Percentiles rank a stretch among this genome's conserved stretches.
Conservation (phyloP, 2,888 invertebrate genomes). For the Pristionchus maxplancki region DNA sequence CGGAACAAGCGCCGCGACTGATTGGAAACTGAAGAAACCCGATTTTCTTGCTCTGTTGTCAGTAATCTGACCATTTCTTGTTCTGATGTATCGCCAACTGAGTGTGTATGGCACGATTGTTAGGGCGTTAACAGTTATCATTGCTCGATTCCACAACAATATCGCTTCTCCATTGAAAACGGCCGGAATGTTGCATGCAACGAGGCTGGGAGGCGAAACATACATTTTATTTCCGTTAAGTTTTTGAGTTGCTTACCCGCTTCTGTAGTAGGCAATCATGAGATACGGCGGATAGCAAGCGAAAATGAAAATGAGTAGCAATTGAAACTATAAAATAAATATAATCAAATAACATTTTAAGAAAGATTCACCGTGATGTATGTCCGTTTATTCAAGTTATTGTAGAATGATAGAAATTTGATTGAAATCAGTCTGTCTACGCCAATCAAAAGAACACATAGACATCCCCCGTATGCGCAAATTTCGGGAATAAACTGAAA, state of each 20-base stretch:
- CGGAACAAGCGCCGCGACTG: background rate
- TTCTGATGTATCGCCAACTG: background rate
- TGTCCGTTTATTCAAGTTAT: background rate
- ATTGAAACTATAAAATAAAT: background rate
- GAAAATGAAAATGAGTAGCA: background rate
- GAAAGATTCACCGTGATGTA: background rate
- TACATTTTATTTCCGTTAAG: too few relatives aligned
- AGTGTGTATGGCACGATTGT: background rate
- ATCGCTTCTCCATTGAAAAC: background rate
- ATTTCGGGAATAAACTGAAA: background rate
- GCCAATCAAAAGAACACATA: background rate
- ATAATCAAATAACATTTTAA: too few relatives aligned
- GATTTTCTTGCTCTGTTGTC: background rate
- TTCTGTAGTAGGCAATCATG: background rate
- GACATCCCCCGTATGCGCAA: background rate
- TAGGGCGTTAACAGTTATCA: background rate
- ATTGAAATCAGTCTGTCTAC: background rate
- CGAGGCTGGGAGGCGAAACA: background rate
- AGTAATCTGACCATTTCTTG: too few relatives aligned
- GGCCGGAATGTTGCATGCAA: background rate
- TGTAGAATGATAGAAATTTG: background rate
- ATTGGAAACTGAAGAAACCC: background rate
- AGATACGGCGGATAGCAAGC: background rate
- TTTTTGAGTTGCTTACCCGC: too few relatives aligned
- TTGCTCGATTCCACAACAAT: background rate